A percentile compares a stretch with the other conserved stretches of the same genome.
These are phyloP conservation scores for Choreutis nemorana DNA, from an alignment of 2,888 invertebrate genomes.

Conservation along the genomic window DNA sequence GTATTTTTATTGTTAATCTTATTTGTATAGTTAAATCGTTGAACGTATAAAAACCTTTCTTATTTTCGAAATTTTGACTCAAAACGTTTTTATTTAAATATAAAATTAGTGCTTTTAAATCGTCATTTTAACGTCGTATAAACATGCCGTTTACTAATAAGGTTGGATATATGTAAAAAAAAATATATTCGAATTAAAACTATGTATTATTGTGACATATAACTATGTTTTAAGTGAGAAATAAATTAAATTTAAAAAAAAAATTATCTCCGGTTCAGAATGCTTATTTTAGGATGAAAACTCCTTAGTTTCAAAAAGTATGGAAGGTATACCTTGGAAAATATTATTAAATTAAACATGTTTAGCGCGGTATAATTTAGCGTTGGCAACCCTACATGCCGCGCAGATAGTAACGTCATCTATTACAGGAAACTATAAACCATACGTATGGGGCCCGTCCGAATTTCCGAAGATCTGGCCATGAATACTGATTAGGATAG, in stretches of 20 bases:
- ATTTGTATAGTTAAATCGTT: too few species aligned
- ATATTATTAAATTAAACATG: conserved; percentile 9
- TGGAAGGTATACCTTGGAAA: conserved; percentile 5
- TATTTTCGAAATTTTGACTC: too few species aligned
- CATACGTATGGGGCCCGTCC: conserved; percentile 21
- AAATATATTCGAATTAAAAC: conserved; percentile 1
- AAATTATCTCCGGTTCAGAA: too few species aligned
- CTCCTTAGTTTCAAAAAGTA: neutral
- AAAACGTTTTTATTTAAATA: too few species aligned
- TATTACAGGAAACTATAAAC: conserved; percentile 29
- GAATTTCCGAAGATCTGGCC: conserved; percentile 23
- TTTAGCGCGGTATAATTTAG: too few species aligned
- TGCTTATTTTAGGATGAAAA: neutral
- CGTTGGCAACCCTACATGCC: too few species aligned
- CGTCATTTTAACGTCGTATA: too few species aligned
- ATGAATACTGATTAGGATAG: conserved; percentile 20
- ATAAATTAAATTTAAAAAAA: too few species aligned
- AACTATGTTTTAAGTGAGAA: conserved; percentile 3
- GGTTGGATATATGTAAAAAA: neutral
- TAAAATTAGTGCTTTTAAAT: too few species aligned
- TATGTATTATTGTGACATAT: neutral
- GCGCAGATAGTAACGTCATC: conserved; percentile 25
- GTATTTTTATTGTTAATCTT: too few species aligned
- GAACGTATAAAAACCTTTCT: too few species aligned
- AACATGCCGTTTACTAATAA: too few species aligned